Base-by-base conservation (phyloP, 2,797 vertebrate species). In the Vireo griseus region DNA sequence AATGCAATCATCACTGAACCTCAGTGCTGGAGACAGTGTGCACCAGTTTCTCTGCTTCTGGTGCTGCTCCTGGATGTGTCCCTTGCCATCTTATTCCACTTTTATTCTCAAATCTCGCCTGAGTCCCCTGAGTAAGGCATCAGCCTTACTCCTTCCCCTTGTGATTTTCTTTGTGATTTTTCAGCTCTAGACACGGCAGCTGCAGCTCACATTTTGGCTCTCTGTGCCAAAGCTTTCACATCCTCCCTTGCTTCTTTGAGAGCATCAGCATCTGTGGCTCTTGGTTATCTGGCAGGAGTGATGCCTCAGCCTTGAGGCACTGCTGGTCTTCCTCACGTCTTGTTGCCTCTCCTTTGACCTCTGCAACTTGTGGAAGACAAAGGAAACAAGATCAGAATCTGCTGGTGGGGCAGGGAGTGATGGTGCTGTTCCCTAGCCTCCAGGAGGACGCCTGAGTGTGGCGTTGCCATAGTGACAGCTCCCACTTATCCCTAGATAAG, bases 401-500 rank as follows among this genome's bases (percentile, higher is more conserved):
- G 6, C 72, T 40, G 31, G 29, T 15, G 57, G 62, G 33, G 39
- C 92, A 39, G 72, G 42, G 52, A 39, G 63, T 58, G 58, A 86
- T 62, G 67, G 84, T 90, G 94, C 59, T 73, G 28, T 24, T 66
- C 39, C 67, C 79, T 78, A 88, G 86, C 84, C 81, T 86, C 71
- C 52, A 44, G 40, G 73, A 89, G 88, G 81, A 84, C 29, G 4
- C 77, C 68, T 81, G 95, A 97, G 79, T 29, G 25, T 40, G 13
- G 83, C 52, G 76, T 97, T 96, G 88, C 95, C 97, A 96, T 95
- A 96, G 97, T 86, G 81, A 98, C 97, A 2, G 83, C 68, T 31
- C 77, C 88, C 76, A 73, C 93, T 55, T 86, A 55, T 96, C 93
- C 90, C 90, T 96, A 97, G 94, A 98, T 97, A 98, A 98, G 96